Percentiles rank a stretch among this genome's conserved stretches.
These are phyloP conservation scores for Steromphala cineraria DNA, from an alignment of 2,888 invertebrate species.

Conservation along the genomic window DNA sequence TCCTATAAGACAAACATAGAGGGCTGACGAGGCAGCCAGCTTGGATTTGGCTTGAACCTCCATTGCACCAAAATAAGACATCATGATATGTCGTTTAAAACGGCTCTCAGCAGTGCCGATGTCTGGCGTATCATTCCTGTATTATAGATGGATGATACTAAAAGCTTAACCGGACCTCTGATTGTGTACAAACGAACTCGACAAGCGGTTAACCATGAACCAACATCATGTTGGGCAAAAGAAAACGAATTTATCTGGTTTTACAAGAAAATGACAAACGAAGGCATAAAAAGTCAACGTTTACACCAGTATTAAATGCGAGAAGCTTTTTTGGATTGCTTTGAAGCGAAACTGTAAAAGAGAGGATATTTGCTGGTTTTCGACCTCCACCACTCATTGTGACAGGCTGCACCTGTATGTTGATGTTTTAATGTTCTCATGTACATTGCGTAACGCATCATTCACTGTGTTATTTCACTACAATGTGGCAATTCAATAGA, in stretches of 20 bases:
- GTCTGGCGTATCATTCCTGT: not conserved
- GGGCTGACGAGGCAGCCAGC: not conserved
- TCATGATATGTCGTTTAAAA: not conserved
- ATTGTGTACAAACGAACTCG: conserved; percentile 4
- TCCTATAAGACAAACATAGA: conserved; percentile 17
- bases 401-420: too few relatives aligned
- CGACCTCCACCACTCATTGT: too few relatives aligned
- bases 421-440: too few relatives aligned
- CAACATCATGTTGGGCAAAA: conserved; percentile 1
- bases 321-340: not conserved
- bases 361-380: too few relatives aligned
- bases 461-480: too few relatives aligned
- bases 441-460: too few relatives aligned
- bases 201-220: conserved; percentile 11
- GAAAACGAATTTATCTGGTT: conserved; percentile 18
- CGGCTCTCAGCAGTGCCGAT: not conserved
- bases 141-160: conserved; percentile 7
- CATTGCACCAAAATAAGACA: not conserved
- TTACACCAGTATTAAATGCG: conserved; percentile 14
- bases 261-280: conserved; percentile 17
- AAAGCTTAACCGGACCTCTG: conserved; percentile 13
- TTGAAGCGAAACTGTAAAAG: not conserved
- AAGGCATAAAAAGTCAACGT: conserved; percentile 1
- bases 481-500: too few relatives aligned
- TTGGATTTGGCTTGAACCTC: not conserved